Percentiles rank a stretch among this genome's conserved stretches.
These are phyloP conservation scores for Sinhomidia bicolor DNA, from an alignment of 2,888 invertebrate genomes.

Conservation along the genomic window DNA sequence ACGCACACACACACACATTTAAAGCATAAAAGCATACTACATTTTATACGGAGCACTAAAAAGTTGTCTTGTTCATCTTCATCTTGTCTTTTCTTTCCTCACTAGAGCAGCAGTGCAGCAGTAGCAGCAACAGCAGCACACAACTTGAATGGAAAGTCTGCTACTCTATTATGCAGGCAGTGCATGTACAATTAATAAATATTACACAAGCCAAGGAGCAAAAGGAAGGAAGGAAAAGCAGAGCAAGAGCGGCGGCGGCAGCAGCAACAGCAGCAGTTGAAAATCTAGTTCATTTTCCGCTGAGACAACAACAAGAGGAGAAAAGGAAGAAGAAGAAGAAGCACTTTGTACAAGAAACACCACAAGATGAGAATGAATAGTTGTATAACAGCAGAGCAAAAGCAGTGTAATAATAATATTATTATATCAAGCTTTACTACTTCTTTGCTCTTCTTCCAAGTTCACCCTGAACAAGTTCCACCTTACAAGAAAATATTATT, in stretches of 20 bases:
- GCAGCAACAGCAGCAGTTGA: not conserved
- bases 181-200: conserved; percentile 51
- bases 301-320: not conserved
- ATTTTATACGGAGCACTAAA: not conserved
- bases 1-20: not conserved
- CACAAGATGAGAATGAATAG: too few species aligned
- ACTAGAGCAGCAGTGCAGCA: not conserved
- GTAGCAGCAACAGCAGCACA: not conserved
- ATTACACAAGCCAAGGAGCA: not conserved
- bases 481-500: conserved; percentile 5
- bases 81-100: conserved; percentile 21
- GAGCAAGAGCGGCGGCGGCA: conserved; percentile 4
- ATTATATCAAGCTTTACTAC: too few species aligned
- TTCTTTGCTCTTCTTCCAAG: too few species aligned
- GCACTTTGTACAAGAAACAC: too few species aligned
- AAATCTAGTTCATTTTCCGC: conserved; percentile 15
- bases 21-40: not conserved
- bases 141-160: not conserved
- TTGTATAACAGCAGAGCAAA: too few species aligned
- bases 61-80: conserved; percentile 23
- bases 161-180: conserved; percentile 31
- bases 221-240: conserved; percentile 1
- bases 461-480: too few species aligned
- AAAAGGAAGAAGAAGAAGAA: not conserved
- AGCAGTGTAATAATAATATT: too few species aligned